phyloP scores from a whole-genome alignment of 2,113 vertebrate genomes.

The Dasypus novemcinctus region DNA sequence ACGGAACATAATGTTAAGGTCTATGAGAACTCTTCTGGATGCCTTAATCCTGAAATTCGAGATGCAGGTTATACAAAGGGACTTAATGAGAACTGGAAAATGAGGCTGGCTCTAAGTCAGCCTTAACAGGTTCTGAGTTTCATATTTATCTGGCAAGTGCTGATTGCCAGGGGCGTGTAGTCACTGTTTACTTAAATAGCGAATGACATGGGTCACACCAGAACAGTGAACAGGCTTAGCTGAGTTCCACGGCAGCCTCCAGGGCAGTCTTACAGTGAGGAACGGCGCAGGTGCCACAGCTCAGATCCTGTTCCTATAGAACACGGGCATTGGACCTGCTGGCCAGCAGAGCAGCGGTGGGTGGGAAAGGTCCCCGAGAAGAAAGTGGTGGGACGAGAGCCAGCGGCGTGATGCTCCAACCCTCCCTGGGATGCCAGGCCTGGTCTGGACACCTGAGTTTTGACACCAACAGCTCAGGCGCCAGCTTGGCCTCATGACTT shows the following conservation, averaged over 20 bases:
- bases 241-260: background rate
- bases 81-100: constrained; percentile 64
- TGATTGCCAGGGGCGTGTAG: background rate
- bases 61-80: constrained; percentile 73
- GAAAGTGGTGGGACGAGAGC: background rate
- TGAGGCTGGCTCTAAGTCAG: background rate
- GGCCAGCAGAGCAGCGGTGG: background rate
- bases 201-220: background rate
- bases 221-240: background rate
- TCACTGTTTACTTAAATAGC: background rate
- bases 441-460: background rate
- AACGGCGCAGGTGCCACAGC: background rate
- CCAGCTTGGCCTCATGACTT: background rate
- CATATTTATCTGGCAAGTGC: background rate
- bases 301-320: background rate
- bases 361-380: background rate
- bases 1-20: background rate
- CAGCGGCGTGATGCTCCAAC: fast-evolving
- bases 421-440: background rate
- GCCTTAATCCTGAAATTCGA: constrained; percentile 79
- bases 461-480: background rate
- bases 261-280: background rate
- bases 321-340: background rate
- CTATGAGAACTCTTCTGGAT: background rate
- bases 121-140: constrained; percentile 9